Percentiles rank a stretch among this genome's conserved stretches.
phyloP scores from a whole-genome alignment of 2,113 vertebrate species.

The Ursus arctos region DNA sequence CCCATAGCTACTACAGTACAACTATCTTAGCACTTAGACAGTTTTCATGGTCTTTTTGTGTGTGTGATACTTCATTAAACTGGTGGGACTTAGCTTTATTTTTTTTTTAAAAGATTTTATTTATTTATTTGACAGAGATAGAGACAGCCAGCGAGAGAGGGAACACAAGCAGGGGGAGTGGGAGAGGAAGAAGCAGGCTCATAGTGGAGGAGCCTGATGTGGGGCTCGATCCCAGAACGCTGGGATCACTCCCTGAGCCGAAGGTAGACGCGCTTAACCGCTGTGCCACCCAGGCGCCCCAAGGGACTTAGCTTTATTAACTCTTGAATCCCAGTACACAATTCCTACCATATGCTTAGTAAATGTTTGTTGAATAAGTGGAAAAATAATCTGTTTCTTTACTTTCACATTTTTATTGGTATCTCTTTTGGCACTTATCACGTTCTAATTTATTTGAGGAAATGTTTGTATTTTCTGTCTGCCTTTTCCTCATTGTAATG shows the following conservation, averaged over 20 bases:
- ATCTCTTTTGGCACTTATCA: not conserved
- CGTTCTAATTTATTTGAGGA: not conserved
- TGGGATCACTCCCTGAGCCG: too few relatives aligned
- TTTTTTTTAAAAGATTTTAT: too few relatives aligned
- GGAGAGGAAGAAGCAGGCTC: too few relatives aligned
- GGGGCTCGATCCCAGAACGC: too few relatives aligned
- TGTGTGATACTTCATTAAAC: not conserved
- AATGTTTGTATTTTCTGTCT: not conserved
- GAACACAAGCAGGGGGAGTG: too few relatives aligned
- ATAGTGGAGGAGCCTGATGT: too few relatives aligned
- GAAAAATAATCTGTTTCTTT: not conserved
- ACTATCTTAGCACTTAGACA: not conserved
- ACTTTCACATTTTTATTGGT: not conserved
- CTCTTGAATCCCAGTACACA: not conserved
- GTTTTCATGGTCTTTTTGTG: not conserved
- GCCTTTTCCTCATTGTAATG: not conserved
- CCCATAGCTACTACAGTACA: not conserved
- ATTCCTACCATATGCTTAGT: not conserved
- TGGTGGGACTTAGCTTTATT: not conserved
- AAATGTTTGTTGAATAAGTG: constrained; percentile 13
- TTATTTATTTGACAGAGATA: too few relatives aligned
- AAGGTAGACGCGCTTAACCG: too few relatives aligned
- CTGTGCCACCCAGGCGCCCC: too few relatives aligned
- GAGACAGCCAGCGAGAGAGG: too few relatives aligned
- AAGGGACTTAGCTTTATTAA: not conserved